Conservation (phyloP, 2,113 vertebrate species). For the Centrocercus urophasianus region DNA sequence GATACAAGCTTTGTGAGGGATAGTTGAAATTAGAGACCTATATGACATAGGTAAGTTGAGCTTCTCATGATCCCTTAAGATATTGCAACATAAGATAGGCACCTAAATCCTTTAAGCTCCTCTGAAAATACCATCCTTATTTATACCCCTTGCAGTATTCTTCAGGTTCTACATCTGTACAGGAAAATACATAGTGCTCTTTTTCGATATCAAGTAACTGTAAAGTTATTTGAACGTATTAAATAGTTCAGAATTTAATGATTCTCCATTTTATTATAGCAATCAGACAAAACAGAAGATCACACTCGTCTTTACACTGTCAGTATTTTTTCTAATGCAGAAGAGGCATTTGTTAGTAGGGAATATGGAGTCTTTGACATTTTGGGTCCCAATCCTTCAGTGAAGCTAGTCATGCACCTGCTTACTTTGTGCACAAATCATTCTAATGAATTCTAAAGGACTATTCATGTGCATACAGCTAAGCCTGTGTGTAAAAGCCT, state of each 20-base stretch:
- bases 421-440: constrained; percentile 67
- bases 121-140: neutral
- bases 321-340: constrained; percentile 43
- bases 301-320: constrained; percentile 18
- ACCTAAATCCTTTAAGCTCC: neutral
- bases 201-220: neutral
- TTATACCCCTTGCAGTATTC: neutral
- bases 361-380: constrained; percentile 61
- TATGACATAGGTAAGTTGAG: neutral
- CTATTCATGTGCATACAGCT: constrained; percentile 69
- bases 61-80: neutral
- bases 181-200: neutral
- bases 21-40: neutral
- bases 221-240: constrained; percentile 4
- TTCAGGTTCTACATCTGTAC: neutral
- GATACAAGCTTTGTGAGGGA: neutral
- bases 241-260: neutral
- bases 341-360: constrained; percentile 42
- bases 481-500: constrained; percentile 69
- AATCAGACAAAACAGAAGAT: constrained; percentile 17
- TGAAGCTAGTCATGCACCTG: constrained; percentile 57
- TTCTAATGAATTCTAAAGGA: constrained; percentile 69
- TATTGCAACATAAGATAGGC: neutral
- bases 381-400: constrained; percentile 49
- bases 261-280: neutral